A percentile compares a stretch with the other conserved stretches of the same genome.
These are phyloP conservation scores for Sebastes taczanowskii DNA, from an alignment of 2,797 vertebrate genomes.

Conservation along the genomic window DNA sequence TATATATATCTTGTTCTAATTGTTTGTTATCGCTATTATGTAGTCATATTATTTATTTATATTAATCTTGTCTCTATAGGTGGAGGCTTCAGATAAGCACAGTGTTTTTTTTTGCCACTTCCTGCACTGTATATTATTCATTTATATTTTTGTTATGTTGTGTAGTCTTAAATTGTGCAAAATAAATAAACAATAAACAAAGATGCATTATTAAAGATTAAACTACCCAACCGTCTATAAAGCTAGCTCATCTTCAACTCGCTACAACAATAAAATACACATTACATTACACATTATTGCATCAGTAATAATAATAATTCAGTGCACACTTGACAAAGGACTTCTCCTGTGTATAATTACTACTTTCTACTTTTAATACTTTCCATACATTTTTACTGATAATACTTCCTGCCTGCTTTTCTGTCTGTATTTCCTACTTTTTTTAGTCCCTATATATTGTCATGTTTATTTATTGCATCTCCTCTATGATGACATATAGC, in stretches of 20 bases:
- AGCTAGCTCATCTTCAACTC: background rate
- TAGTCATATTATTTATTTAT: too few species aligned
- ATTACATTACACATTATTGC: background rate
- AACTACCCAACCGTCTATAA: background rate
- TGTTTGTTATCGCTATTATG: too few species aligned
- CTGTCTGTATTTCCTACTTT: too few species aligned
- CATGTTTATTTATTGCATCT: background rate
- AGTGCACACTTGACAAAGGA: background rate
- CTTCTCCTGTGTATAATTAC: background rate
- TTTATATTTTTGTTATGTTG: too few species aligned
- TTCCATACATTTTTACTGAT: background rate
- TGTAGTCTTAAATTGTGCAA: too few species aligned
- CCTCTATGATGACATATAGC: background rate
- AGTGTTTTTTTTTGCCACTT: too few species aligned
- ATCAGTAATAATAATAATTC: background rate
- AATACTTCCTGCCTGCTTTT: background rate
- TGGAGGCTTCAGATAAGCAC: too few species aligned
- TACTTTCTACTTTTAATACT: background rate
- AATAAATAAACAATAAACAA: too few species aligned
- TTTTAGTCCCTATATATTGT: too few species aligned
- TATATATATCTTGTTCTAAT: too few species aligned
- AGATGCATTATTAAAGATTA: background rate
- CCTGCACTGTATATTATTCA: rapidly evolving
- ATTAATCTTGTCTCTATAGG: too few species aligned
- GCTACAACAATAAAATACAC: background rate